Evolutionary conservation across 2,888 invertebrate genomes (phyloP).

Genomic region (Polydesmus complanatus): DNA sequence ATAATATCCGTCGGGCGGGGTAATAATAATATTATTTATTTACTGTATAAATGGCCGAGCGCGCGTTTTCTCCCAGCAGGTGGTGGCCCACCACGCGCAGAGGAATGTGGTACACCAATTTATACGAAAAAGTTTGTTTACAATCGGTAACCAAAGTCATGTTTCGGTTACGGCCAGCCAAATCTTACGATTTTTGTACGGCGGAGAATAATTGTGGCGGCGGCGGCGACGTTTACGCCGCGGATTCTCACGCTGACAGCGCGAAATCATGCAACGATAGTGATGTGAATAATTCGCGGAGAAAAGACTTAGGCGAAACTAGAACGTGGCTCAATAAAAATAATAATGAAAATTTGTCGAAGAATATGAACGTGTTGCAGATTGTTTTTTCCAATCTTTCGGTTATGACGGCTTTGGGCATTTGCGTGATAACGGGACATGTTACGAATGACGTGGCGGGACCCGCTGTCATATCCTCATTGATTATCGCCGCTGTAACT

Average conservation of each 20-base stretch:
- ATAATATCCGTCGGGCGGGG: too few relatives aligned
- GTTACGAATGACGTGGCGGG: constrained; percentile 69
- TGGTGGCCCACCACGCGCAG: too few relatives aligned
- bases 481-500: constrained; percentile 52
- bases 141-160: background rate
- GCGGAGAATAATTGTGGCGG: too few relatives aligned
- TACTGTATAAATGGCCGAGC: too few relatives aligned
- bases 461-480: constrained; percentile 54
- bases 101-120: too few relatives aligned
- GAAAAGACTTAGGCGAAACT: background rate
- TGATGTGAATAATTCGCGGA: background rate
- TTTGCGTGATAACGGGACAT: constrained; percentile 76
- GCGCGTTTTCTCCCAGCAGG: too few relatives aligned
- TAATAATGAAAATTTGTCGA: background rate
- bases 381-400: constrained; percentile 27
- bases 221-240: too few relatives aligned
- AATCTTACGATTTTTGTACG: background rate
- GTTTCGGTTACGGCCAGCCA: background rate
- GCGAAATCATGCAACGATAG: background rate
- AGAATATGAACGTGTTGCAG: background rate
- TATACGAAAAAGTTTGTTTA: too few relatives aligned
- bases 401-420: constrained; percentile 62
- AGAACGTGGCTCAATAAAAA: background rate
- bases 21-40: too few relatives aligned
- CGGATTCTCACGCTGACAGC: background rate